phyloP scores from a whole-genome alignment of 2,113 vertebrate genomes.

The Cisticola juncidis region DNA sequence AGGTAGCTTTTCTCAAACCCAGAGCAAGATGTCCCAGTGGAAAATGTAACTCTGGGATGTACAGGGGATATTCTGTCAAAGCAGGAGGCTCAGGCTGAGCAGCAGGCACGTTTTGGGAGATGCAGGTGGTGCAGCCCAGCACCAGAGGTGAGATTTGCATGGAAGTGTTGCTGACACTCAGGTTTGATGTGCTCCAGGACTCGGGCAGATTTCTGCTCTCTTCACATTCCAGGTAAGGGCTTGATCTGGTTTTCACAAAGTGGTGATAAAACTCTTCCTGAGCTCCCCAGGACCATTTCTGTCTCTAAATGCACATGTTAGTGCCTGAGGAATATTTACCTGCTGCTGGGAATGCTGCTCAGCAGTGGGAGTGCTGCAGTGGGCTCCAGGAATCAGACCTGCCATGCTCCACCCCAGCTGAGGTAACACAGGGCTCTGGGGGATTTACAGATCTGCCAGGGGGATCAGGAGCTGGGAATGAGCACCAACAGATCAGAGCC shows the following conservation, averaged over 20 bases:
- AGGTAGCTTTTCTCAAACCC: background rate
- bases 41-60: background rate
- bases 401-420: fast-evolving
- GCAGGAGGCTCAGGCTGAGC: background rate
- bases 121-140: background rate
- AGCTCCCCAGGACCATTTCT: background rate
- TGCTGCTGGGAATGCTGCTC: background rate
- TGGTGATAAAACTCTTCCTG: background rate
- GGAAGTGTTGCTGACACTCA: background rate
- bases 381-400: background rate
- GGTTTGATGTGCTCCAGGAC: background rate
- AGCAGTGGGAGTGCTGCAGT: background rate
- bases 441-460: background rate
- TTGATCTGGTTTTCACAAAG: background rate
- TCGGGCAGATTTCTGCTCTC: background rate
- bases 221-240: background rate
- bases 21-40: background rate
- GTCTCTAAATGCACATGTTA: background rate
- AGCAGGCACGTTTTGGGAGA: background rate
- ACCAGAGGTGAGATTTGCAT: background rate
- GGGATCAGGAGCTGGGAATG: background rate
- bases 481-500: background rate
- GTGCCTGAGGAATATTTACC: background rate
- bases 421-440: background rate
- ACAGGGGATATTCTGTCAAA: background rate